These are phyloP conservation scores for Nettapus auritus DNA, from an alignment of 2,113 vertebrate species.

Conservation along the genomic window DNA sequence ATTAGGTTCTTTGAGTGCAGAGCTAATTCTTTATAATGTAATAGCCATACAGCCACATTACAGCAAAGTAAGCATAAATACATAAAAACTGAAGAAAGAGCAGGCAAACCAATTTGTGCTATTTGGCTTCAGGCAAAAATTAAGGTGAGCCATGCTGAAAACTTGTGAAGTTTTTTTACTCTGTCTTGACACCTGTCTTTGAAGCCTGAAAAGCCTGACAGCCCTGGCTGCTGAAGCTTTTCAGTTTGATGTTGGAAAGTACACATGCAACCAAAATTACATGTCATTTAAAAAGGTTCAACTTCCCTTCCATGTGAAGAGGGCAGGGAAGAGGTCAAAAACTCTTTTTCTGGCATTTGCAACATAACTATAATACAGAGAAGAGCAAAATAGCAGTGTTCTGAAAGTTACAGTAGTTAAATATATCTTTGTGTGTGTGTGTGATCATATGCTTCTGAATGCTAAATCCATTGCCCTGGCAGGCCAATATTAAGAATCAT, in stretches of 20 bases:
- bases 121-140: constrained; percentile 47
- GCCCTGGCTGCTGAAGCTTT: constrained; percentile 22
- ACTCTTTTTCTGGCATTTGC: constrained; percentile 18
- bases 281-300: constrained; percentile 19
- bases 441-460: constrained; percentile 21
- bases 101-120: constrained; percentile 32
- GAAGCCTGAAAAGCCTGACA: constrained; percentile 22
- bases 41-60: constrained; percentile 57
- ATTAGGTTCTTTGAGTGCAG: not conserved
- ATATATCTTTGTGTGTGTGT: not conserved
- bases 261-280: constrained; percentile 44
- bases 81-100: constrained; percentile 44
- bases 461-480: not conserved
- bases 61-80: constrained; percentile 59
- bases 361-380: constrained; percentile 23
- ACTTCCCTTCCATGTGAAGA: constrained; percentile 52
- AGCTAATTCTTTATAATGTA: constrained; percentile 48
- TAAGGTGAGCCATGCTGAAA: constrained; percentile 23
- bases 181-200: constrained; percentile 1
- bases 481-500: constrained; percentile 41
- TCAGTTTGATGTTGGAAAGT: not conserved
- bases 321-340: constrained; percentile 3
- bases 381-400: constrained; percentile 24
- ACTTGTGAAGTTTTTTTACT: not conserved
- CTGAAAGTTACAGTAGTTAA: not conserved